These are phyloP conservation scores for Antheraea mylitta DNA, from an alignment of 1,140 invertebrate genomes.

Conservation along the genomic window DNA sequence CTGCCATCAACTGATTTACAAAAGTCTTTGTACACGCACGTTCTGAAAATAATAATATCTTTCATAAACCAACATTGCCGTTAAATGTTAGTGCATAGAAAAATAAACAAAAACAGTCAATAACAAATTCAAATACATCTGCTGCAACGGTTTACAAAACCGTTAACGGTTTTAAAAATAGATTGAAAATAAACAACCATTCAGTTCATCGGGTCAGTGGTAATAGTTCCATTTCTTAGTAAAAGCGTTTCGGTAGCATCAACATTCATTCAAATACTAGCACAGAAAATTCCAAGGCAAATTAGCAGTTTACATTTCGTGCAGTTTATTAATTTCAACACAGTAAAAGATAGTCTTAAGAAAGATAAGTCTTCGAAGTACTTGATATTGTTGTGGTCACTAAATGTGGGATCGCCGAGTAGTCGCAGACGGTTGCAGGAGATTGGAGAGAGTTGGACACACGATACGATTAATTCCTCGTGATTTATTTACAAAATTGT, in stretches of 20 bases:
- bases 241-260: not conserved
- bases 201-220: not conserved
- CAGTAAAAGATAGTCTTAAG: no score
- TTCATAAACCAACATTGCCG: not conserved
- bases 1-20: no score
- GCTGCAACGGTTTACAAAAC: constrained; percentile 2
- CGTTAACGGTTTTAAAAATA: not conserved
- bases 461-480: no score
- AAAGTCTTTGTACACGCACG: not conserved
- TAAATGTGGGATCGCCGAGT: no score
- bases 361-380: no score
- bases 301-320: no score
- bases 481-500: no score
- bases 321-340: no score
- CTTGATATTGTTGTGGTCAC: no score
- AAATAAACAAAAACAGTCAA: not conserved
- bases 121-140: constrained; percentile 3
- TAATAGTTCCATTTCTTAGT: not conserved
- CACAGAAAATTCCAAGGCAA: no score
- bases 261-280: not conserved
- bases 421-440: no score
- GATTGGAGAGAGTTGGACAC: no score
- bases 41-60: not conserved
- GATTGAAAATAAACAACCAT: constrained; percentile 1
- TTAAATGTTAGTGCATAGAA: not conserved